These are phyloP conservation scores for Catonia carolina DNA, from an alignment of 2,888 invertebrate genomes.

Conservation along the genomic window DNA sequence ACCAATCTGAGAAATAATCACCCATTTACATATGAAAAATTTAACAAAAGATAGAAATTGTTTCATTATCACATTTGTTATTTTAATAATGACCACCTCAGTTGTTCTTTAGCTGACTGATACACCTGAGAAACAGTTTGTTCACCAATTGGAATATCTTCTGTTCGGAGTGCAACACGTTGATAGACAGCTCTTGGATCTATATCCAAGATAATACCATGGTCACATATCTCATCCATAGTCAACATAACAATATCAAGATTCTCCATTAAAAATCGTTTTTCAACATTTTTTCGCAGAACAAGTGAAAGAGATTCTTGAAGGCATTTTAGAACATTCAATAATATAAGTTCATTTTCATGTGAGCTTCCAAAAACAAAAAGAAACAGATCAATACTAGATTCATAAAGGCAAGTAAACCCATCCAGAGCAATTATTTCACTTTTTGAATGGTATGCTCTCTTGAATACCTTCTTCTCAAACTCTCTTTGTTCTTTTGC, in stretches of 20 bases:
- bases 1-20: no score
- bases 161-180: constrained; percentile 83
- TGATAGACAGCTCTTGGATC: constrained; percentile 90
- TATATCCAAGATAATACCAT: constrained; percentile 79
- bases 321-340: no score
- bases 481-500: constrained; percentile 94
- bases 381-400: constrained; percentile 96
- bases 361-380: constrained; percentile 97
- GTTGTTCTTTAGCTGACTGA: constrained; percentile 94
- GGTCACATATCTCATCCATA: no score
- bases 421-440: constrained; percentile 99
- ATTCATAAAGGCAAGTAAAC: constrained; percentile 92
- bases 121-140: constrained; percentile 97
- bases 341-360: constrained; percentile 68
- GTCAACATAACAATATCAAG: no score
- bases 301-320: no score
- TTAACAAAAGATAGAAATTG: no score
- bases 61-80: constrained; percentile 40
- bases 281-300: no score
- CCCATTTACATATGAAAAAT: no score
- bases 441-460: constrained; percentile 93
- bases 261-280: no score
- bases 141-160: constrained; percentile 95
- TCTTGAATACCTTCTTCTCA: constrained; percentile 94
- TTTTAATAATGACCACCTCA: constrained; percentile 96